Evolutionary conservation across 2,888 invertebrate species (phyloP).

Genomic region (Iphiclides podalirius): DNA sequence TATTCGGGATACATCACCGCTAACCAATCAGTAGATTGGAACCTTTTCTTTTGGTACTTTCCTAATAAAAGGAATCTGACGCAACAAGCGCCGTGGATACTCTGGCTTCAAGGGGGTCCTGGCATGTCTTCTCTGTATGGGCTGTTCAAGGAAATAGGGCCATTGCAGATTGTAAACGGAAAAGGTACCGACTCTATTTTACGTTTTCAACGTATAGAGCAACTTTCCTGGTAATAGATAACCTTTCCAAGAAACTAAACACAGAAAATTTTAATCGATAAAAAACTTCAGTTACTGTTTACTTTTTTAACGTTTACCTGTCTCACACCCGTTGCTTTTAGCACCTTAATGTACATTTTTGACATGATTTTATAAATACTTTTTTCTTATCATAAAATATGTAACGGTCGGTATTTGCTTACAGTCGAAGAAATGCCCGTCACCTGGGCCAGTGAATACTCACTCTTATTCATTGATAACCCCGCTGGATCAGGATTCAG

Average conservation of each 20-base stretch:
- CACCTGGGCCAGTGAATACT: constrained; percentile 75
- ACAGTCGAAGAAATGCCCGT: constrained; percentile 41
- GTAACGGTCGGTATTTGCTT: no score
- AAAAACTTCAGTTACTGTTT: no score
- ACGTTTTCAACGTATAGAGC: no score
- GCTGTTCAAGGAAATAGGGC: constrained; percentile 74
- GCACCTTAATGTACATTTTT: no score
- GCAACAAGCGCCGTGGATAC: constrained; percentile 48
- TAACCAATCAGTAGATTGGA: constrained; percentile 82
- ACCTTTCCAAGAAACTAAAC: no score
- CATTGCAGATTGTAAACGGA: constrained; percentile 30
- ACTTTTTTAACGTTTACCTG: no score
- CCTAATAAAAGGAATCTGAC: constrained; percentile 63
- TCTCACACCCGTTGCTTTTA: no score
- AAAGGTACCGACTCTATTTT: constrained; percentile 30
- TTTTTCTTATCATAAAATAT: no score
- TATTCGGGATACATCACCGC: constrained; percentile 76
- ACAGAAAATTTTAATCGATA: no score
- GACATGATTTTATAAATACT: no score
- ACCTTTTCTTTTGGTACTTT: constrained; percentile 89
- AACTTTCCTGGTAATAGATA: no score
- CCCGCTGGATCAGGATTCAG: constrained; percentile 83
- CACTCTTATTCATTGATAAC: constrained; percentile 81
- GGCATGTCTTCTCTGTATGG: constrained; percentile 59
- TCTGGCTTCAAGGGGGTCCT: constrained; percentile 70